Evolutionary conservation across 2,113 vertebrate genomes (phyloP), one percentile per base, ranked within the genome.

Genomic region (Stercorarius parasiticus): DNA sequence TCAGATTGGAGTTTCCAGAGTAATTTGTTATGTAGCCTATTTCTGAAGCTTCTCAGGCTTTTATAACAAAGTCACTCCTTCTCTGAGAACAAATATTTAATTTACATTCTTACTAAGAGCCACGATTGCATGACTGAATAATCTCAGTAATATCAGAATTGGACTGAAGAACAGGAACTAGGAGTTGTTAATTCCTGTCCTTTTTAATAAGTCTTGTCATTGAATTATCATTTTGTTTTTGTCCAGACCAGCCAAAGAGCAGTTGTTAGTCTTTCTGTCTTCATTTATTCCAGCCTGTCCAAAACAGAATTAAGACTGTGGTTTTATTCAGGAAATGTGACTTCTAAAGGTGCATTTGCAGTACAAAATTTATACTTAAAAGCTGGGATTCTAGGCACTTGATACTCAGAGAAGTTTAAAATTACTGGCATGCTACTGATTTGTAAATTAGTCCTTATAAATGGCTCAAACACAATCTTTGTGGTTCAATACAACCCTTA

Each of bases 391-490:
- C 50, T 58, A 79, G 47, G 11, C 32, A 66, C 2, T 27, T 38
- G 8, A n/a, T 52, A 30, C 26, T 82, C 12, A 81, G 64, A n/a
- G 50, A 77, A 71, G 71, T 91, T 91, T 95, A 29, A 88, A 93
- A 82, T 88, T 87, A 92, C 59, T 86, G 25, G 4, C 29, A 49
- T 77, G 20, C 2, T 69, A 43, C 81, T 88, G 70, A 91, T 91
- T 90, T 95, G 29, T 73, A 94, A 53, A 95, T 97, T 67, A 90
- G 16, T 64, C 52, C 34, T 91, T 95, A 13, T 59, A 88, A 93
- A n/a, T 66, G 55, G 9, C 52, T 97, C 29, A 92, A 73, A 18
- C 6, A 16, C 25, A 64, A n/a, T 92, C 4, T 90, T 78, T 56
- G 71, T 73, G 27, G 45, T 82, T 90, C 78, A 17, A 59, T 85